Evolutionary conservation across 2,888 invertebrate genomes (phyloP).

Genomic region (Drosophila suboccidentalis): DNA sequence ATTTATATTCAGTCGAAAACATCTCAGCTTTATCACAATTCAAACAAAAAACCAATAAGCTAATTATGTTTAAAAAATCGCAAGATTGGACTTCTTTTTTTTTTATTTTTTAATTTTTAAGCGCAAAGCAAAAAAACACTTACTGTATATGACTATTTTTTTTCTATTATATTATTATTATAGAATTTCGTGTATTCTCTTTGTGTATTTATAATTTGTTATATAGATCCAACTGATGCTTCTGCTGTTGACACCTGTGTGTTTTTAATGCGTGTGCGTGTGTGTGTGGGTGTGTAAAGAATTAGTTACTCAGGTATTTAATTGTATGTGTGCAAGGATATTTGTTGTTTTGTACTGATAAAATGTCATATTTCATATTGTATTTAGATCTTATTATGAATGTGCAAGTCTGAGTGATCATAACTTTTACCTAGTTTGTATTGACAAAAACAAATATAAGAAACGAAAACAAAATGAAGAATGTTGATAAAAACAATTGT

Average conservation of each 20-base stretch:
- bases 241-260: slow-evolving; percentile 17
- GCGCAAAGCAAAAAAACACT: slow-evolving; percentile 11
- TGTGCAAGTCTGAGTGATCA: slow-evolving; percentile 20
- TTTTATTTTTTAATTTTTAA: slow-evolving; percentile 11
- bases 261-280: not conserved
- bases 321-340: slow-evolving; percentile 25
- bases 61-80: slow-evolving; percentile 12
- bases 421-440: slow-evolving; percentile 38
- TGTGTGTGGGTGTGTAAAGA: slow-evolving; percentile 12
- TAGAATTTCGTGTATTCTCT: slow-evolving; percentile 20
- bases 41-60: slow-evolving; percentile 10
- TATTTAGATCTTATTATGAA: slow-evolving; percentile 23
- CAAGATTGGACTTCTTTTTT: slow-evolving; percentile 10
- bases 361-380: slow-evolving; percentile 18
- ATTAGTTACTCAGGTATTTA: slow-evolving; percentile 58
- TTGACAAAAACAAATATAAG: not conserved
- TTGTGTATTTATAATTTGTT: slow-evolving; percentile 41
- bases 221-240: slow-evolving; percentile 21
- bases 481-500: slow-evolving; percentile 18
- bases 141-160: slow-evolving; percentile 14
- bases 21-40: slow-evolving; percentile 61
- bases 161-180: slow-evolving; percentile 14
- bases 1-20: slow-evolving; percentile 51
- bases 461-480: no score
- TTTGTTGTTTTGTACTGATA: slow-evolving; percentile 39